phyloP scores from a whole-genome alignment of 2,113 vertebrate species.

The Forbesichthys agassizii region DNA sequence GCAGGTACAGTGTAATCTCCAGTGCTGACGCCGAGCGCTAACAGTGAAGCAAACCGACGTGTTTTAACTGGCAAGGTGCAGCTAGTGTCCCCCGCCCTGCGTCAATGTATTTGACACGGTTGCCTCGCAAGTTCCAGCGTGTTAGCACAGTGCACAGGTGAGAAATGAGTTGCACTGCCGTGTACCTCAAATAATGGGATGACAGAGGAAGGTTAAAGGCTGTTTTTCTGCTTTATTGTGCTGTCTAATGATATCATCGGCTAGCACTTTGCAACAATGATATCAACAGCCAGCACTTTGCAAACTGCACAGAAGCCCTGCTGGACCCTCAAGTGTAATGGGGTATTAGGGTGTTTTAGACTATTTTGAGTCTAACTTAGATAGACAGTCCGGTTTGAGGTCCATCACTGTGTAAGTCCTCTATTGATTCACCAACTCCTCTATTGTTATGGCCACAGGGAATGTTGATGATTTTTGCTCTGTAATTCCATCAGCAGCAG shows the following conservation, averaged over 20 bases:
- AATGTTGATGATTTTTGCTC: too few relatives aligned
- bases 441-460: too few relatives aligned
- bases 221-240: too few relatives aligned
- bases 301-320: conserved; percentile 19
- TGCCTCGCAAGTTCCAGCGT: conserved; percentile 63
- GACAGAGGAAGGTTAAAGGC: conserved; percentile 1
- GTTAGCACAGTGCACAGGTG: conserved; percentile 43
- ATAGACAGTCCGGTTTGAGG: too few relatives aligned
- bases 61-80: conserved; percentile 44
- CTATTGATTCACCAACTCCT: too few relatives aligned
- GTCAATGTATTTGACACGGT: conserved; percentile 58
- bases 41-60: conserved; percentile 49
- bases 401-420: too few relatives aligned
- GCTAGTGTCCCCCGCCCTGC: background rate
- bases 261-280: too few relatives aligned
- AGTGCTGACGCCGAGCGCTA: conserved; percentile 46
- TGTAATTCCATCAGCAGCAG: too few relatives aligned
- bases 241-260: too few relatives aligned
- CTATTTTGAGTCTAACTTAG: too few relatives aligned
- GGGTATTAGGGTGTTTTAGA: background rate
- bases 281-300: too few relatives aligned
- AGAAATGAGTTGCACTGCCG: conserved; percentile 40
- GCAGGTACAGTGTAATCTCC: conserved; percentile 47
- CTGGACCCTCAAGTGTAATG: conserved; percentile 16
- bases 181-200: conserved; percentile 33